Percentiles rank a stretch among this genome's conserved stretches.
Conservation (phyloP, 2,888 invertebrate genomes). For the Uloborus plumipes region DNA sequence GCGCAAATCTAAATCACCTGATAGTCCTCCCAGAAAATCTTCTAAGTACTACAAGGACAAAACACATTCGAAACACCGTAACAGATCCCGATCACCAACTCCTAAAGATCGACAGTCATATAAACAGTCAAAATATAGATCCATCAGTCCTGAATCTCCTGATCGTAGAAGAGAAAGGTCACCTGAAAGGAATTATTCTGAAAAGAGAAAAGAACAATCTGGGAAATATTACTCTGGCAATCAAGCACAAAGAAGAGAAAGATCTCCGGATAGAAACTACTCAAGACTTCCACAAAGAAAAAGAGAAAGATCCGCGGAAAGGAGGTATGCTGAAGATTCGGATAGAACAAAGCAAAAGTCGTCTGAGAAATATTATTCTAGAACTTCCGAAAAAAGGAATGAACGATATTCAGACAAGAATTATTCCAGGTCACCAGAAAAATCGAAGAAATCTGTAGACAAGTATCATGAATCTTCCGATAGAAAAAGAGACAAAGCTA, state of each 20-base stretch:
- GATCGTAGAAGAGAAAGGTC: neutral
- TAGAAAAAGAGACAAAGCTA: too few species aligned
- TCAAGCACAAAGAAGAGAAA: neutral
- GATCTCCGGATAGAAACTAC: neutral
- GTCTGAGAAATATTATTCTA: too few species aligned
- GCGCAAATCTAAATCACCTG: neutral
- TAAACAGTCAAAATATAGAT: neutral
- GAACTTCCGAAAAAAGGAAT: too few species aligned
- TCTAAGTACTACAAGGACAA: neutral
- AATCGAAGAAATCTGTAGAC: too few species aligned
- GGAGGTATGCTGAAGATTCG: neutral
- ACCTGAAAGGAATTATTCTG: neutral
- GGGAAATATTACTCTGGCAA: neutral
- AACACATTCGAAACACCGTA: neutral
- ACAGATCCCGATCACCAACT: neutral
- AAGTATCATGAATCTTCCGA: too few species aligned
- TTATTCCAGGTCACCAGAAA: too few species aligned
- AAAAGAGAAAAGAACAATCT: neutral
- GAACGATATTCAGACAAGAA: too few species aligned
- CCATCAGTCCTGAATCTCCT: neutral
- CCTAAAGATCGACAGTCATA: neutral
- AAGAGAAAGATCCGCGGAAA: neutral
- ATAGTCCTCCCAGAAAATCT: neutral
- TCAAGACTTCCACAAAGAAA: neutral
- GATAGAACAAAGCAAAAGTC: too few species aligned